phyloP scores from a whole-genome alignment of 2,888 invertebrate genomes.

The Latrodectus elegans region DNA sequence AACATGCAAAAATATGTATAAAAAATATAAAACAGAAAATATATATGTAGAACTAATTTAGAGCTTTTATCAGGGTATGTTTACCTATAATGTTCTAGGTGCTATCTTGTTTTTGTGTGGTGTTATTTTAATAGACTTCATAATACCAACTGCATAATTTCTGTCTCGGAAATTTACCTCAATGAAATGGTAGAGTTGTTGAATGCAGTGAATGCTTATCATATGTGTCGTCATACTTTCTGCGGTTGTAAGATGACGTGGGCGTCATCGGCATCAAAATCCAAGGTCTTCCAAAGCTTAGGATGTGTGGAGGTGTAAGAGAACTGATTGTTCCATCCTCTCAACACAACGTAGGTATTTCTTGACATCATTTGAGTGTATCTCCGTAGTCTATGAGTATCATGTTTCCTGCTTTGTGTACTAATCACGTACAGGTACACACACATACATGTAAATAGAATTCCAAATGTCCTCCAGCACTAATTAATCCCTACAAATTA shows the following conservation, averaged over 20 bases:
- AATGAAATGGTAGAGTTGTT: conserved; percentile 38
- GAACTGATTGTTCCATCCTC: conserved; percentile 43
- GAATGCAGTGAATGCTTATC: conserved; percentile 41
- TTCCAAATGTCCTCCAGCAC: conserved; percentile 49
- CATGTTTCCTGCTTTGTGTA: conserved; percentile 28
- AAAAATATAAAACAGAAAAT: too few species aligned
- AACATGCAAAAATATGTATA: too few species aligned
- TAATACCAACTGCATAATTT: too few species aligned
- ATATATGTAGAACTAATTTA: too few species aligned
- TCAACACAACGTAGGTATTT: conserved; percentile 24
- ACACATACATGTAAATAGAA: conserved; percentile 37
- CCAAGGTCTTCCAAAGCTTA: conserved; percentile 69
- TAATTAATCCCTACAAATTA: conserved; percentile 48
- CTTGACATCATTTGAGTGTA: conserved; percentile 18
- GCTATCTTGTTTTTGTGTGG: too few species aligned
- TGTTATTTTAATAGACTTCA: too few species aligned
- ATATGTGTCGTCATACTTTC: conserved; percentile 46
- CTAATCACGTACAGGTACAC: conserved; percentile 26
- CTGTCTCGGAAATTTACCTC: too few species aligned
- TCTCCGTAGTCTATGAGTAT: background rate
- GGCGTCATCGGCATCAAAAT: conserved; percentile 58
- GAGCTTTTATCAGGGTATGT: too few species aligned
- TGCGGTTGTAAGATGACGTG: conserved; percentile 28
- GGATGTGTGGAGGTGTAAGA: conserved; percentile 49
- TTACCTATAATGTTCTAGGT: too few species aligned